Conservation (phyloP, 2,888 invertebrate species). For the Tachina fera region DNA sequence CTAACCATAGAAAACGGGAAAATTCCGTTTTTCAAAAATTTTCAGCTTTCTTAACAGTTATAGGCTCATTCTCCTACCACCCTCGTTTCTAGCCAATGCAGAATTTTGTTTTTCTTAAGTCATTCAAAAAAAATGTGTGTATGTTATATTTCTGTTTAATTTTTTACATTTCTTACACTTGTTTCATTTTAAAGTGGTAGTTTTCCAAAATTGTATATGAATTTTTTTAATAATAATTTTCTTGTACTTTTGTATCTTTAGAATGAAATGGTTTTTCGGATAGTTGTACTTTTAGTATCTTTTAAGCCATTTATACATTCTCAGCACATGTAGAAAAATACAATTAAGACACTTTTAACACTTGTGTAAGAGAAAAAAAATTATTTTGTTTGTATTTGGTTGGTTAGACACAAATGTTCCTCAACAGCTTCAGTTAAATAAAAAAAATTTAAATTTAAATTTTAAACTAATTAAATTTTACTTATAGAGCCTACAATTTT, state of each 20-base stretch:
- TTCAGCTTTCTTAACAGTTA: no score
- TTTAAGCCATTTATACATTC: slow-evolving; percentile 59
- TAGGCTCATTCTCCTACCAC: background rate
- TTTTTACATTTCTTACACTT: slow-evolving; percentile 32
- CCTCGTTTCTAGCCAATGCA: background rate
- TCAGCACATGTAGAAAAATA: slow-evolving; percentile 51
- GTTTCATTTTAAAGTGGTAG: slow-evolving; percentile 33
- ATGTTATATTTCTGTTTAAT: background rate
- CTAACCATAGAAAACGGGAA: no score
- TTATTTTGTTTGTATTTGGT: background rate
- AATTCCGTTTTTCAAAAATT: no score
- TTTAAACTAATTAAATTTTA: background rate
- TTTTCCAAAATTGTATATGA: background rate
- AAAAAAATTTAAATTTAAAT: background rate
- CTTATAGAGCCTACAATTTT: no score
- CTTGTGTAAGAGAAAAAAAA: slow-evolving; percentile 11
- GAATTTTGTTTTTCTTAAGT: slow-evolving; percentile 13
- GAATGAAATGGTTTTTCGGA: background rate
- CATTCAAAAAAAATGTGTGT: background rate
- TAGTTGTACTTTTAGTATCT: slow-evolving; percentile 24
- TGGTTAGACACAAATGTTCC: slow-evolving; percentile 16
- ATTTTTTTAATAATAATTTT: slow-evolving; percentile 28
- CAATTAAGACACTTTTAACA: slow-evolving; percentile 34
- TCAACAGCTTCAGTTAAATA: background rate
- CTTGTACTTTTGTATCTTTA: slow-evolving; percentile 6